Evolutionary conservation across 92 coral and sea anemone genomes (phyloP).

Genomic region (Siderastrea siderea): DNA sequence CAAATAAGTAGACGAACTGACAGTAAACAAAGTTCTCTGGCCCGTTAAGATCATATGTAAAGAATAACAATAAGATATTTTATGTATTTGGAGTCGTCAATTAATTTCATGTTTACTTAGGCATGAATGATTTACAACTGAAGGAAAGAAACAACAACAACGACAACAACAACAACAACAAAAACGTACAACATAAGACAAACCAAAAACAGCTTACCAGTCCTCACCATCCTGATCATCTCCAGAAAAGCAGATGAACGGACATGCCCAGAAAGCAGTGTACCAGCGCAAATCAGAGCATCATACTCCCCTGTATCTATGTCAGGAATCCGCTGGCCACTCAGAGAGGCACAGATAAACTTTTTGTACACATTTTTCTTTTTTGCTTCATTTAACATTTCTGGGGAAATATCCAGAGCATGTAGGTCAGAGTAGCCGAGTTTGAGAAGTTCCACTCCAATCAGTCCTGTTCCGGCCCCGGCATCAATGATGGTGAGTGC

Average conservation of each 20-base stretch:
- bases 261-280: neutral
- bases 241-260: neutral
- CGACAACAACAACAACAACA: too few relatives aligned
- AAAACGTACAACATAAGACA: too few relatives aligned
- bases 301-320: neutral
- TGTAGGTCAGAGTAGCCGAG: neutral
- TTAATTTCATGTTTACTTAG: too few relatives aligned
- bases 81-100: too few relatives aligned
- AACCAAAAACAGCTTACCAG: conserved; percentile 12
- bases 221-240: neutral
- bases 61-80: too few relatives aligned
- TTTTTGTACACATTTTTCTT: neutral
- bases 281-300: neutral
- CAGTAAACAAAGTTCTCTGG: too few relatives aligned
- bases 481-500: neutral
- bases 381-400: neutral
- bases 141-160: too few relatives aligned
- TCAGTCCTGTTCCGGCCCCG: neutral
- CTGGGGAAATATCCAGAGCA: neutral
- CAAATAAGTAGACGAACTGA: too few relatives aligned
- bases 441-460: neutral
- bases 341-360: neutral
- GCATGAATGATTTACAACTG: too few relatives aligned
- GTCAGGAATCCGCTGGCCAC: neutral
- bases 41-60: too few relatives aligned